Conservation (phyloP, 2,113 vertebrate species). For the Theristicus caerulescens region DNA sequence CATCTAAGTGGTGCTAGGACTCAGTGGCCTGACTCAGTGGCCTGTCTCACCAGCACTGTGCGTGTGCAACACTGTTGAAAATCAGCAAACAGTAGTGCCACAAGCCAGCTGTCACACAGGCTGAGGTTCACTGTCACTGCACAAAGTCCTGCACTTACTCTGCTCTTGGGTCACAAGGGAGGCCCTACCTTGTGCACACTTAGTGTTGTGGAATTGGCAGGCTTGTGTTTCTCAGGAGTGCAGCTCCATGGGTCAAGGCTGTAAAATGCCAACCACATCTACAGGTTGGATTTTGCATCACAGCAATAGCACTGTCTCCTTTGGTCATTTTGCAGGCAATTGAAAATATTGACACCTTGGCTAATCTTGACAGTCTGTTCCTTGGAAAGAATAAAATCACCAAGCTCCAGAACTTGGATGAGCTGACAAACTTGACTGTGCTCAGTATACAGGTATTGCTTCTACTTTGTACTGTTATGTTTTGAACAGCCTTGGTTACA, state of each 20-base stretch:
- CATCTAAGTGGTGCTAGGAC: background rate
- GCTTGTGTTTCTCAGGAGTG: background rate
- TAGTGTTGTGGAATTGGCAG: background rate
- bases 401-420: conserved; percentile 94
- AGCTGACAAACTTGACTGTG: conserved; percentile 87
- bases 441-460: conserved; percentile 93
- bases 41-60: background rate
- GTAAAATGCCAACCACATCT: background rate
- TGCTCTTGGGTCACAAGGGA: background rate
- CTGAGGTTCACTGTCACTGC: background rate
- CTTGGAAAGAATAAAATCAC: conserved; percentile 98
- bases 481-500: background rate
- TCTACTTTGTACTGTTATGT: background rate
- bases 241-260: background rate
- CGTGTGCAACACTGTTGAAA: background rate
- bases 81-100: background rate
- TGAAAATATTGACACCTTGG: conserved; percentile 88
- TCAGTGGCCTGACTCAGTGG: background rate
- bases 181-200: no score
- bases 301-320: background rate
- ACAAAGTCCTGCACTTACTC: background rate
- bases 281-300: background rate
- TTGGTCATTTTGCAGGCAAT: conserved; percentile 78
- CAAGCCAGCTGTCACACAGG: background rate
- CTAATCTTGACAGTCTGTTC: conserved; percentile 90